These are phyloP conservation scores for Eurosta solidaginis DNA, from an alignment of 1,140 invertebrate genomes.

Conservation along the genomic window DNA sequence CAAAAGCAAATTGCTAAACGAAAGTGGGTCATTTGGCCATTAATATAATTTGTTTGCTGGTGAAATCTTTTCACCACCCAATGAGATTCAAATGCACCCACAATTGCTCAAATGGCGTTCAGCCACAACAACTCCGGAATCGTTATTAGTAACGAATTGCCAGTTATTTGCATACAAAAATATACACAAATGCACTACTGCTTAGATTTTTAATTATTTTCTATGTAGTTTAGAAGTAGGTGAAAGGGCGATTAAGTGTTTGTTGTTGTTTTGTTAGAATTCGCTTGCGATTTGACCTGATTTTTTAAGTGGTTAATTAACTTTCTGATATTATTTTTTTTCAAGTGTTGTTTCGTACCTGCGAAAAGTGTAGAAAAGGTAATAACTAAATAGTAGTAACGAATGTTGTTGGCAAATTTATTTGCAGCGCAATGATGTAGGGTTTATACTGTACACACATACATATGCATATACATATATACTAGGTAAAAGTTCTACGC, in stretches of 20 bases:
- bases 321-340: neutral
- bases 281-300: neutral
- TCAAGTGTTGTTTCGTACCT: neutral
- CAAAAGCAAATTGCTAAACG: neutral
- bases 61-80: neutral
- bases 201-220: no score
- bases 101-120: neutral
- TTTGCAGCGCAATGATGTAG: no score
- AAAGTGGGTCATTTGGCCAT: constrained; percentile 8
- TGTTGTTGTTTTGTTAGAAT: neutral
- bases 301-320: constrained; percentile 25
- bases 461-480: no score
- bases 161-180: neutral
- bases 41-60: neutral
- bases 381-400: neutral
- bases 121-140: neutral
- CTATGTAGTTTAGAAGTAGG: no score
- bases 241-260: neutral
- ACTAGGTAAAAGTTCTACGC: no score
- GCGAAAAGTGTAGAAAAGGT: neutral
- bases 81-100: neutral
- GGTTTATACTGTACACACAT: no score
- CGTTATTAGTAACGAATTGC: no score
- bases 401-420: no score
- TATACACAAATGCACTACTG: no score